Conservation (phyloP, 2,888 invertebrate species). For the Malthinus seriepunctatus region DNA sequence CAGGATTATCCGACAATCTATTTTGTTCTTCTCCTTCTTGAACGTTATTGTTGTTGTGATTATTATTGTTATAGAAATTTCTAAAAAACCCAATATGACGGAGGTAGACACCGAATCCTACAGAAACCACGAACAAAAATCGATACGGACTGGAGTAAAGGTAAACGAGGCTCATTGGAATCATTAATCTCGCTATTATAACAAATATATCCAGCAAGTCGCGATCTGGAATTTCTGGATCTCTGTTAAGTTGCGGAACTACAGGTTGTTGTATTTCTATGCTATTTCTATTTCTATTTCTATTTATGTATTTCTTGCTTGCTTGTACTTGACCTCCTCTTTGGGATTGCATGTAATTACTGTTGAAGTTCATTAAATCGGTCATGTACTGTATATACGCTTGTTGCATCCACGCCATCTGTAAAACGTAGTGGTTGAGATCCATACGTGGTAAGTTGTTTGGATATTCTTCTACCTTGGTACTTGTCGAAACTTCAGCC, state of each 20-base stretch:
- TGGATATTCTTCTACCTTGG: slow-evolving; percentile 52
- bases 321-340: no score
- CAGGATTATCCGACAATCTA: slow-evolving; percentile 57
- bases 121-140: slow-evolving; percentile 75
- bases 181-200: slow-evolving; percentile 77
- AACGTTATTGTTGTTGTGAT: slow-evolving; percentile 46
- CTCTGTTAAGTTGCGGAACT: slow-evolving; percentile 32
- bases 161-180: slow-evolving; percentile 86
- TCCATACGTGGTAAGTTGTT: slow-evolving; percentile 48
- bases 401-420: slow-evolving; percentile 84
- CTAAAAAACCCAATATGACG: slow-evolving; percentile 82
- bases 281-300: no score
- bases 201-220: slow-evolving; percentile 95
- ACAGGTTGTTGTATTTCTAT: slow-evolving; percentile 22
- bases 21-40: slow-evolving; percentile 37
- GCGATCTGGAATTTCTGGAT: slow-evolving; percentile 61
- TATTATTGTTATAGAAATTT: slow-evolving; percentile 57
- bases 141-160: slow-evolving; percentile 90
- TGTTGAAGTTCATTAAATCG: slow-evolving; percentile 86
- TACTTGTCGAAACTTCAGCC: slow-evolving; percentile 34
- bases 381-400: slow-evolving; percentile 87
- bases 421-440: slow-evolving; percentile 62
- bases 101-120: slow-evolving; percentile 80
- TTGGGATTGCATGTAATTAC: no score
- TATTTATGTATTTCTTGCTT: no score